Percentiles rank a stretch among this genome's conserved stretches.
These are phyloP conservation scores for Heterocephalus glaber DNA, from an alignment of 2,113 vertebrate genomes.

Conservation along the genomic window DNA sequence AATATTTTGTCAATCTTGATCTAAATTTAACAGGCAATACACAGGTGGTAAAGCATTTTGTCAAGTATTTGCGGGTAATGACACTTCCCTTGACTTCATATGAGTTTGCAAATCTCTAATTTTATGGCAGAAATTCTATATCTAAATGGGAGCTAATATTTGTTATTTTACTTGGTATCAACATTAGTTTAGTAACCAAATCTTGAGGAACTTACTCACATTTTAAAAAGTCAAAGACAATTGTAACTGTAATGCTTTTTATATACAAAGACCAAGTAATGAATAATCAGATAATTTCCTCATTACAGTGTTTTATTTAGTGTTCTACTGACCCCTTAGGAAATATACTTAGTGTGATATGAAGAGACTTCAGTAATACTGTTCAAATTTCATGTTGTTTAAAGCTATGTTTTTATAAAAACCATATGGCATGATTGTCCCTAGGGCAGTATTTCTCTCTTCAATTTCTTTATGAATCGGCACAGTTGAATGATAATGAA, in stretches of 20 bases:
- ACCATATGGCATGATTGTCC: not conserved
- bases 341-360: conserved; percentile 58
- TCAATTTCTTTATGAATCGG: conserved; percentile 27
- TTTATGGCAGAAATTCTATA: conserved; percentile 71
- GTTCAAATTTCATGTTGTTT: conserved; percentile 1
- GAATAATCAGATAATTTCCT: conserved; percentile 54
- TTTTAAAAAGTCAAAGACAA: conserved; percentile 70
- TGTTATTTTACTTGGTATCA: conserved; percentile 67
- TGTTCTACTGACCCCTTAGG: conserved; percentile 68
- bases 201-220: conserved; percentile 51
- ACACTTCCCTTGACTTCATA: conserved; percentile 55
- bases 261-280: not conserved
- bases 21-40: conserved; percentile 65
- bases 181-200: not conserved
- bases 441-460: conserved; percentile 37
- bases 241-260: not conserved
- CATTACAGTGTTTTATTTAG: conserved; percentile 53
- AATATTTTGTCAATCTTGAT: conserved; percentile 67
- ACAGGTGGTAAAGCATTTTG: conserved; percentile 59
- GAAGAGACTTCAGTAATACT: conserved; percentile 23
- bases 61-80: conserved; percentile 61
- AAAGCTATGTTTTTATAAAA: conserved; percentile 55
- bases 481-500: conserved; percentile 52
- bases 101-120: conserved; percentile 72
- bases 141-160: conserved; percentile 71